These are phyloP conservation scores for Panagrolaimus sp. DNA, from an alignment of 1,140 invertebrate genomes.

Conservation along the genomic window DNA sequence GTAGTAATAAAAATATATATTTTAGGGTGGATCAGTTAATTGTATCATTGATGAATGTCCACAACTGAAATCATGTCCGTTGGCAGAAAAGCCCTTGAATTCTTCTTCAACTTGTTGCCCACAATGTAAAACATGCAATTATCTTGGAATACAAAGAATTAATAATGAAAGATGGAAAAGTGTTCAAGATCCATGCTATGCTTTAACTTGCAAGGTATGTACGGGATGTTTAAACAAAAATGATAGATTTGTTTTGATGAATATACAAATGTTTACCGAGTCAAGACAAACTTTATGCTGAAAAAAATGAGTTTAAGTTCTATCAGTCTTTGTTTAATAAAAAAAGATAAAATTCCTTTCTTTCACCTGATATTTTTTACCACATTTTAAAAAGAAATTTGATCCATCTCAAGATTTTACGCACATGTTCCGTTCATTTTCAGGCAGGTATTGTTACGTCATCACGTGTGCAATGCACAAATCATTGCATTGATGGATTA, in stretches of 20 bases:
- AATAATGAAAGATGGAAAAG: neutral
- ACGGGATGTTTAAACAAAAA: no score
- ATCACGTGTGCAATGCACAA: neutral
- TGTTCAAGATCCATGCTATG: neutral
- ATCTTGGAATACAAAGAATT: neutral
- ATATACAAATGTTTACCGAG: no score
- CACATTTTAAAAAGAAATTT: no score
- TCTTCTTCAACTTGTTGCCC: neutral
- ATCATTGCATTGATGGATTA: neutral
- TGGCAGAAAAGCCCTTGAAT: neutral
- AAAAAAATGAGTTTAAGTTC: no score
- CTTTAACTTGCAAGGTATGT: conserved; percentile 5
- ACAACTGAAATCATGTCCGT: neutral
- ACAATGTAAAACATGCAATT: neutral
- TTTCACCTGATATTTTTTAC: no score
- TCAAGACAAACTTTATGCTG: no score
- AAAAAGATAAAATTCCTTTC: no score
- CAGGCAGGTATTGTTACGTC: neutral
- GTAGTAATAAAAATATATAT: neutral
- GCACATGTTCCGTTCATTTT: no score
- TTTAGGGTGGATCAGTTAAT: neutral
- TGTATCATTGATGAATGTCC: neutral
- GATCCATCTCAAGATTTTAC: no score
- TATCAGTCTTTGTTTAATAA: neutral
- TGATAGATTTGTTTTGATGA: no score